Base-by-base conservation (phyloP, 2,797 vertebrate genomes). In the Neoniphon sammara region DNA sequence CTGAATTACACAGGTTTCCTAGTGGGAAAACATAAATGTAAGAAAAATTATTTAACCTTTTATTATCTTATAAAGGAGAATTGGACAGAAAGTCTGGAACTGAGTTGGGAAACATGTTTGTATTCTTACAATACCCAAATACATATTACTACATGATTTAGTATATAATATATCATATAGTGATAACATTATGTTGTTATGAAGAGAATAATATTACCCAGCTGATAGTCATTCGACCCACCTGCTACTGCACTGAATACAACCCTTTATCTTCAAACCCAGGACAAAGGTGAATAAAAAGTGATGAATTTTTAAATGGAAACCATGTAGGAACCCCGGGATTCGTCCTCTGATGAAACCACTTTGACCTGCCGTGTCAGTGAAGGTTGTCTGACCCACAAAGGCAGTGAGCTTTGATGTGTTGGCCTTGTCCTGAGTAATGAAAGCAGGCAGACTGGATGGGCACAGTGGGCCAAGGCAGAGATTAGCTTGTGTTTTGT, bases 401-500 rank as follows among this genome's bases (percentile, higher is more conserved):
- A 78, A 87, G 78, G 65, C 10, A 56, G 42, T 2, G 60, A 61
- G 73, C 90, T 93, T 94, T 93, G 91, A 94, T 85, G 88, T 88
- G 57, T 58, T 78, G 75, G 77, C 76, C 87, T 84, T 81, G 85
- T 90, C 86, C 78, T 20, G 77, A 81, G 73, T 81, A 85, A 89
- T 91, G 87, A 89, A 81, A 88, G 87, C 79, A 78, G 77, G 75
- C 87, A 86, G 89, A 89, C 90, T 79, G 78, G 70, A 87, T 44
- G 78, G 81, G 70, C 73, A 67, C 66, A 52, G 39, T 75, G 55
- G 68, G 71, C 85, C 91, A 85, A 53, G 52, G 61, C 79, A 53
- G 84, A 87, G 92, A 92, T 93, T 93, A 93, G 72, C 36, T 63
- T 46, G 1, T 92, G 91, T 92, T 93, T 85, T 83, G 58, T 86